Conservation (phyloP, 2,797 vertebrate species). For the Xenops minutus region DNA sequence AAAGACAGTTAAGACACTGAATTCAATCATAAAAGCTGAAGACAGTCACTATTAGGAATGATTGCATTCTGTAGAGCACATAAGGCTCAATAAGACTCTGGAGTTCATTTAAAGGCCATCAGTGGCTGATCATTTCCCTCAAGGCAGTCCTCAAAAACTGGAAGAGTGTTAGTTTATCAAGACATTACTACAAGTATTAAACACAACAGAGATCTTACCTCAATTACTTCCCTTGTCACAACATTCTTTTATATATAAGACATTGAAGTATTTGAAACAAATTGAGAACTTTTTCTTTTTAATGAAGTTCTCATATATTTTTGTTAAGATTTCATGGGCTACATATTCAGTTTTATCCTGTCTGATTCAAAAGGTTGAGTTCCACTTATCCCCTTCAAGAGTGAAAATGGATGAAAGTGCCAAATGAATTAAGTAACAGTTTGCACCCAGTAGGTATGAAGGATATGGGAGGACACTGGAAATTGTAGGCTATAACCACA, state of each 20-base stretch:
- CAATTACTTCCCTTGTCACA: background rate
- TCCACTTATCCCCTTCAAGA: background rate
- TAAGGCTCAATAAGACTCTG: background rate
- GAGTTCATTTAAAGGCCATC: background rate
- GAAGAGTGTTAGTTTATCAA: background rate
- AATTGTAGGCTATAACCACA: background rate
- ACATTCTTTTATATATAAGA: background rate
- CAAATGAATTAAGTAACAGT: background rate
- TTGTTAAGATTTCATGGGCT: background rate
- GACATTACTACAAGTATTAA: background rate
- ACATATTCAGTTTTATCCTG: background rate
- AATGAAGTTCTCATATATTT: background rate
- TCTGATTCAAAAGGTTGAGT: background rate
- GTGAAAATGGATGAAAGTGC: background rate
- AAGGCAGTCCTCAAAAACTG: background rate
- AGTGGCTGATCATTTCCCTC: background rate
- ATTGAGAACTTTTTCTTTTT: background rate
- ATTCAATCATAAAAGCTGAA: background rate
- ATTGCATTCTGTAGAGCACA: background rate
- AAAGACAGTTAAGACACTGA: background rate
- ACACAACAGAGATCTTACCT: background rate
- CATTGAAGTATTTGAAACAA: background rate
- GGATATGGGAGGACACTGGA: background rate
- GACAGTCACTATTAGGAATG: background rate
- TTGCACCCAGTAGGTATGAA: slow-evolving; percentile 5